Base-by-base conservation (phyloP, 2,888 invertebrate genomes). In the Ophion ventricosus region DNA sequence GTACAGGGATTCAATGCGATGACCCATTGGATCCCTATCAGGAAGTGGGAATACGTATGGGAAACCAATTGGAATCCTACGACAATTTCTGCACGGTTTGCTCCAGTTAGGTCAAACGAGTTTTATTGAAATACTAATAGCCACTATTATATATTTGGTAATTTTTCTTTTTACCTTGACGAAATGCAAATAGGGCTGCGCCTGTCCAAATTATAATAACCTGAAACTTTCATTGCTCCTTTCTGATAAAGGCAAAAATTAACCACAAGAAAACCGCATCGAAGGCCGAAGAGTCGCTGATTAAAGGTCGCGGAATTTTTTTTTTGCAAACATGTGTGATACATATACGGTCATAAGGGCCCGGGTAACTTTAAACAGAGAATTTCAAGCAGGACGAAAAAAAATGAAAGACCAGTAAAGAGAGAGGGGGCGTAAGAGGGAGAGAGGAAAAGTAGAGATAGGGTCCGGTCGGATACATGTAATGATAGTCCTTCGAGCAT, bases 401-500 rank as follows among this genome's bases (percentile, higher is more conserved):
- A 77, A 64, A 83, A 78, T 63, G 25, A 75, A 75, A 70, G 69
- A 74, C 64, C 8, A 23, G 79, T 66, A 26, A 40, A 79, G 80
- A 35, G 54, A 76, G 80, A 35, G n/a, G n/a, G n/a, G n/a, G n/a
- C n/a, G n/a, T n/a, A n/a, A n/a, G 54, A 54, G n/a, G 14, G 43
- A 26, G 59, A 73, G 63, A 59, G 61, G 35, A 35, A 59, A 40
- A 59, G 86, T 67, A 40, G 49, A 72, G 66, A 61, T 26, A 77
- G 75, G 43, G 83, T 64, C 77, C 73, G 43, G 83, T 64, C 77
- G 78, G 82, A 83, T 73, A 73, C 72, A 66, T 72, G 49, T 84
- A 84, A 81, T 84, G 81, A 84, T 81, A 72, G 81, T 78, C 70
- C 78, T 84, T 26, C 23, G 43, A 70, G 75, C 17, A 66, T 82